Conservation (phyloP, 1,140 invertebrate species). For the Brachionus rubens region DNA sequence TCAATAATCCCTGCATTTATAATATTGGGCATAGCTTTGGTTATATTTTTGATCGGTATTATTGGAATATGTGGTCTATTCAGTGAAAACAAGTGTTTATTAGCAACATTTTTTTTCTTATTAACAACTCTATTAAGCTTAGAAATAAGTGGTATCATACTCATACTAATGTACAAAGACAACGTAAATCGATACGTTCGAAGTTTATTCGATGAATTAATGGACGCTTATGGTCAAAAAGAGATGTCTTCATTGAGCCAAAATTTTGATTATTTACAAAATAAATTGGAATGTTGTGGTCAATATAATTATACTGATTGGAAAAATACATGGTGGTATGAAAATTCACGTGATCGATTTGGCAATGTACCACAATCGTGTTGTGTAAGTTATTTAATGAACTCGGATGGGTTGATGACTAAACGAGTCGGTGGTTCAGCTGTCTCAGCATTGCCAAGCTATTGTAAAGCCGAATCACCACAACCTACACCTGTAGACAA, state of each 20-base stretch:
- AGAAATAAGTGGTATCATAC: neutral
- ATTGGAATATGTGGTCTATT: constrained; percentile 30
- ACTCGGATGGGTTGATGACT: neutral
- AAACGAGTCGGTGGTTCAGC: neutral
- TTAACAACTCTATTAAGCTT: neutral
- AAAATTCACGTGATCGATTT: neutral
- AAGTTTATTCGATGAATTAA: neutral
- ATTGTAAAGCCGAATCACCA: neutral
- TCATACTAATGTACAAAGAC: constrained; percentile 16
- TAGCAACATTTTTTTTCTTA: constrained; percentile 16
- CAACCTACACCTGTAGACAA: constrained; percentile 29
- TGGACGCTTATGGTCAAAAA: constrained; percentile 28
- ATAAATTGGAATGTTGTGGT: constrained; percentile 26
- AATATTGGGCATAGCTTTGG: constrained; percentile 21
- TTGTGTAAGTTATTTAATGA: constrained; percentile 12
- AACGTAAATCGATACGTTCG: constrained; percentile 8
- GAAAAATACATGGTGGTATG: constrained; percentile 42
- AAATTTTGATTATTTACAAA: constrained; percentile 37
- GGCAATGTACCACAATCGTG: constrained; percentile 38
- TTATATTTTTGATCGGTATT: constrained; percentile 7
- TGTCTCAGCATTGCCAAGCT: neutral
- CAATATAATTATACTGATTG: constrained; percentile 38
- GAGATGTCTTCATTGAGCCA: constrained; percentile 22
- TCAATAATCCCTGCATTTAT: constrained; percentile 34
- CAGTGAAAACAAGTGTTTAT: constrained; percentile 37